Conservation (phyloP, 1,140 invertebrate species). For the Lordiphosa clarofinis region DNA sequence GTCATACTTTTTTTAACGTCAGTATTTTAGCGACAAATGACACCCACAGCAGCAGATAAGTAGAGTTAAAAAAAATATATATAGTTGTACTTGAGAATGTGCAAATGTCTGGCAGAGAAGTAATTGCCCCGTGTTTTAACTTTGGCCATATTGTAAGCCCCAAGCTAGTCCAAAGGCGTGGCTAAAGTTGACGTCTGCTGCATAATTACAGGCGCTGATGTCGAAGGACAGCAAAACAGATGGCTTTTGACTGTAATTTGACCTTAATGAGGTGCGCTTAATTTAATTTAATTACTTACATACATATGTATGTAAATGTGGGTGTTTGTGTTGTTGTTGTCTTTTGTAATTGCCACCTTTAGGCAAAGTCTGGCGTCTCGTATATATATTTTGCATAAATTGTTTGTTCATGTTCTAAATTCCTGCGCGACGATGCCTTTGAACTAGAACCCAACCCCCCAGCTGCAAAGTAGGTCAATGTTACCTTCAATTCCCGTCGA, state of each 20-base stretch:
- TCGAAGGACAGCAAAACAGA: slow-evolving; percentile 37
- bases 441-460: background rate
- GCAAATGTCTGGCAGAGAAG: slow-evolving; percentile 47
- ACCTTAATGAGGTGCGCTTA: slow-evolving; percentile 68
- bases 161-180: background rate
- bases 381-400: slow-evolving; percentile 32
- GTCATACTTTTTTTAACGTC: too few relatives aligned
- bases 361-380: slow-evolving; percentile 3
- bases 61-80: slow-evolving; percentile 10
- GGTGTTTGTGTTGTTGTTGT: slow-evolving; percentile 9
- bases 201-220: slow-evolving; percentile 66
- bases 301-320: slow-evolving; percentile 9
- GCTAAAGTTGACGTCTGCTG: slow-evolving; percentile 24
- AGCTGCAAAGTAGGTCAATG: slow-evolving; percentile 32
- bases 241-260: slow-evolving; percentile 60
- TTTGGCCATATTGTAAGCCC: slow-evolving; percentile 2
- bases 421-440: background rate
- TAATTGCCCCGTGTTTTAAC: slow-evolving; percentile 32
- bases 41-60: slow-evolving; percentile 14
- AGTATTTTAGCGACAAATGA: slow-evolving; percentile 8
- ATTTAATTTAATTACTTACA: slow-evolving; percentile 62
- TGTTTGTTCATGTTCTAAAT: background rate
- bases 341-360: slow-evolving; percentile 46
- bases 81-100: slow-evolving; percentile 59
- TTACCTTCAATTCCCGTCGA: slow-evolving; percentile 7